Evolutionary conservation across 2,888 invertebrate species (phyloP), one percentile per base, ranked within the genome.

Genomic region (Campoletis raptor): DNA sequence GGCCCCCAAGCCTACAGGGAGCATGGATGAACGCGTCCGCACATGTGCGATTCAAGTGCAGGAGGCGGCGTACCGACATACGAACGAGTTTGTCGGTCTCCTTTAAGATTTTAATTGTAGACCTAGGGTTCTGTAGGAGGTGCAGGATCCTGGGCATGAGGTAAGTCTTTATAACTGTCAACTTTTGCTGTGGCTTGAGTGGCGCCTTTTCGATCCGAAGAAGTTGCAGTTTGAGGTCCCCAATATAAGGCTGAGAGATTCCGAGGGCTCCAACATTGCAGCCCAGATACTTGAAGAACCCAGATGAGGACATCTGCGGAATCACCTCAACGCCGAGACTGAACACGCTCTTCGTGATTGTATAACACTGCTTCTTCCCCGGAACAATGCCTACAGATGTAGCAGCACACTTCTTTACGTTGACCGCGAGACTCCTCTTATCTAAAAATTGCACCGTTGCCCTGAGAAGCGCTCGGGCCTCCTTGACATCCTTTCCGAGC

Each of bases 321-420:
- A 89, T 37, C 2, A 81, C 24, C 21, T 24, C 18, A 0, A 81
- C 86, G 6, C 36, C 45, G 5, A 85, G 79, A 45, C 24, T 80
- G 36, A 83, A 88, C 2, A 83, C 52, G 10, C 77, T 64, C 0
- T 72, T 76, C 24, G 88, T 69, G 12, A 83, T 66, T 2, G 81
- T 76, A 24, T 73, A 89, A 0, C 86, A 42, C 21, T 77, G 64
- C 72, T 89, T 89, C 45, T 85, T 88, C 18, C 85, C 88, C 37
- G 86, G 86, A 0, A 88, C 82, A 0, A 87, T 86, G 9, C 85
- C 83, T 18, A 85, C 80, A 7, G 86, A 81, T 12, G 85, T 52
- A n/a, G 88, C 87, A 0, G 77, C 77, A 45, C 86, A 85, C 30
- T 88, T 88, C 0, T 36, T 42, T 0, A 79, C 48, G 57, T 90